Evolutionary conservation across 2,113 vertebrate genomes (phyloP).

Genomic region (Dicerorhinus sumatrensis): DNA sequence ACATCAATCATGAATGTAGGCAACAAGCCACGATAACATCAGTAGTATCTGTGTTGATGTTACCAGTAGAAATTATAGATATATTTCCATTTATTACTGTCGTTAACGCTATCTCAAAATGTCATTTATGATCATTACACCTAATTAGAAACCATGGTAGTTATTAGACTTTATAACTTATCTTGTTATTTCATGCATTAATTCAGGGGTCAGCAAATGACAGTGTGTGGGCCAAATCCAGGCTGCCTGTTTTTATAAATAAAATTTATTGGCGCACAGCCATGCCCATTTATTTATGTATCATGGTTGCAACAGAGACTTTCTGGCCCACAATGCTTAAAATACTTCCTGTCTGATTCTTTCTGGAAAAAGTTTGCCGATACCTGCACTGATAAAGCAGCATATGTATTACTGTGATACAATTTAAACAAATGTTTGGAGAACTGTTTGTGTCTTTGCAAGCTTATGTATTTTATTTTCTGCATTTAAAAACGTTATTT

Average conservation of each 20-base stretch:
- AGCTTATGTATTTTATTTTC: not conserved
- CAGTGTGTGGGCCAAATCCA: not conserved
- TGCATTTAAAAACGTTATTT: not conserved
- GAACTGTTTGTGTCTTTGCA: not conserved
- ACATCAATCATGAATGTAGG: not conserved
- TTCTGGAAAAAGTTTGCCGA: not conserved
- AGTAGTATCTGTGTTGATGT: not conserved
- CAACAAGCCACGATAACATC: not conserved
- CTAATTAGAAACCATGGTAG: not conserved
- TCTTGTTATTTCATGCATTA: not conserved
- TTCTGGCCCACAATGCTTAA: not conserved
- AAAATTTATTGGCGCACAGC: not conserved
- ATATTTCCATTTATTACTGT: not conserved
- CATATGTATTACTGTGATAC: not conserved
- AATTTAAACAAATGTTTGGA: not conserved
- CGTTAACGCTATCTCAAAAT: not conserved
- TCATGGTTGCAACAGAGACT: not conserved
- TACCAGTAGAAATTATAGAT: not conserved
- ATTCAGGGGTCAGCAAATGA: not conserved
- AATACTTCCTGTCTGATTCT: not conserved
- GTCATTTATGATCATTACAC: not conserved
- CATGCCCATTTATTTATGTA: not conserved
- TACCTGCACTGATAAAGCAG: not conserved
- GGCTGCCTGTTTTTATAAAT: not conserved
- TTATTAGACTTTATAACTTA: not conserved